These are phyloP conservation scores for Thysanoteuthis rhombus DNA, from an alignment of 2,888 invertebrate species.

Conservation along the genomic window DNA sequence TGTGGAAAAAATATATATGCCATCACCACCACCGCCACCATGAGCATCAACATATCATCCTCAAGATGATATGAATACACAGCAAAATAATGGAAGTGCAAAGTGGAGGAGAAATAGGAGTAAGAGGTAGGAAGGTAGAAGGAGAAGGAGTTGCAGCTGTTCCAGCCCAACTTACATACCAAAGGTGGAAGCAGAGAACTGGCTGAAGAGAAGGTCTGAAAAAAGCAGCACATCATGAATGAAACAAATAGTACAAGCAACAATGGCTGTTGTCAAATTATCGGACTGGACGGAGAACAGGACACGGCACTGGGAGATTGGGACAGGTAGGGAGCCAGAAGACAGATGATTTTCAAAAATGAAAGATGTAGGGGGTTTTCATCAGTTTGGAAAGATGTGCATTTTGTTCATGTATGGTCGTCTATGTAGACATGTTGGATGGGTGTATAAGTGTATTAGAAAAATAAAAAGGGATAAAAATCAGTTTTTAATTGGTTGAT, in stretches of 20 bases:
- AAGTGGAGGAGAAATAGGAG: neutral
- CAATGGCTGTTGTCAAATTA: slow-evolving; percentile 22
- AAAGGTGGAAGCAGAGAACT: neutral
- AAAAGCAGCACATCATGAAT: neutral
- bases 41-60: neutral
- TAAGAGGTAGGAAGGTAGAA: neutral
- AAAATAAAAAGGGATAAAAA: slow-evolving; percentile 31
- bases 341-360: slow-evolving; percentile 34
- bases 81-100: neutral
- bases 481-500: slow-evolving; percentile 34
- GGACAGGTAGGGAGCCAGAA: slow-evolving; percentile 37
- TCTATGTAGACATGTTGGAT: neutral
- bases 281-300: slow-evolving; percentile 36
- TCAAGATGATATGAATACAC: neutral
- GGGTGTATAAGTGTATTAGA: neutral
- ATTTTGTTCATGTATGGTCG: neutral
- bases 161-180: neutral
- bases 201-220: neutral
- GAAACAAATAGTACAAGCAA: neutral
- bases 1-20: neutral
- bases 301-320: slow-evolving; percentile 34
- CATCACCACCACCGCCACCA: neutral
- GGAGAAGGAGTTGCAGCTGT: neutral
- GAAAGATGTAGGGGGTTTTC: neutral
- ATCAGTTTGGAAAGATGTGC: neutral